Evolutionary conservation across 2,113 vertebrate species (phyloP).

Genomic region (Heterocephalus glaber): DNA sequence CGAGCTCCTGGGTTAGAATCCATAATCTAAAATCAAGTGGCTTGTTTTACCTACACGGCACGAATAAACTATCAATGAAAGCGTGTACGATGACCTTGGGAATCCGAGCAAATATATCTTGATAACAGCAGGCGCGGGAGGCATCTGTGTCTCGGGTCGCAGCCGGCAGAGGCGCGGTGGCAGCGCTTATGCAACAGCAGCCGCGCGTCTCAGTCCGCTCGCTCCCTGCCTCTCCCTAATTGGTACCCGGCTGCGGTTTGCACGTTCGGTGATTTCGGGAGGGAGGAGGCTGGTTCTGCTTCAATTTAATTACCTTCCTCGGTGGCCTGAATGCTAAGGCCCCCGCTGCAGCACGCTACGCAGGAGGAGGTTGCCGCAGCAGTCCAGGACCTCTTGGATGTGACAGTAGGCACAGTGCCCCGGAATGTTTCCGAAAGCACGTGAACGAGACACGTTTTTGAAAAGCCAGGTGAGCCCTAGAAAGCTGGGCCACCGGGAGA

Average conservation of each 20-base stretch:
- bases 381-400: background rate
- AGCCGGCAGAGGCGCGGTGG: background rate
- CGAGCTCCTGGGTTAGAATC: conserved; percentile 73
- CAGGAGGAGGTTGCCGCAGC: background rate
- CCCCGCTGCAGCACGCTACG: conserved; percentile 34
- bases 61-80: conserved; percentile 73
- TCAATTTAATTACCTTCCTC: conserved; percentile 65
- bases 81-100: conserved; percentile 79
- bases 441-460: conserved; percentile 60
- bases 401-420: conserved; percentile 56
- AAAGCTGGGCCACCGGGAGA: conserved; percentile 54
- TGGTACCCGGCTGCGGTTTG: conserved; percentile 62
- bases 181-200: background rate
- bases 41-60: conserved; percentile 62
- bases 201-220: conserved; percentile 13
- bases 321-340: background rate
- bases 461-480: conserved; percentile 70
- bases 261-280: conserved; percentile 63
- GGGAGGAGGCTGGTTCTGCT: conserved; percentile 57
- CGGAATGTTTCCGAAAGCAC: conserved; percentile 14
- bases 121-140: conserved; percentile 70
- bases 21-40: conserved; percentile 80
- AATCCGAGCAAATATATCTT: conserved; percentile 55
- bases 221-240: conserved; percentile 65
- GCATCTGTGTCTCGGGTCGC: conserved; percentile 59